Conservation (phyloP, 2,113 vertebrate genomes). For the Tenebrosternarchus preto region DNA sequence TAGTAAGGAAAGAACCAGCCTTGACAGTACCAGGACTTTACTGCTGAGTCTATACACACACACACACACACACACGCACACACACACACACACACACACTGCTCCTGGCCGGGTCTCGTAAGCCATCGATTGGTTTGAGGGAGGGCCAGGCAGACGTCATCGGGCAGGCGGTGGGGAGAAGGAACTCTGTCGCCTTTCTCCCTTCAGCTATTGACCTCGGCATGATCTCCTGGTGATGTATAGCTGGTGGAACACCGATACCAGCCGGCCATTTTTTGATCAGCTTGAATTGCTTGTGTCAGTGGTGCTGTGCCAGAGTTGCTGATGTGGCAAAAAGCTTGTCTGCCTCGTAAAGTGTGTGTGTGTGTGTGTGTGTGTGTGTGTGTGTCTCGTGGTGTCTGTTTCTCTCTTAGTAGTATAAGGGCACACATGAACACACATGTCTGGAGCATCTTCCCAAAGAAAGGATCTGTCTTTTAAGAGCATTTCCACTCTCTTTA, state of each 20-base stretch:
- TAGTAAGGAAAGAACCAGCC: no score
- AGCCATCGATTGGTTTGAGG: background rate
- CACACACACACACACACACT: conserved; percentile 19
- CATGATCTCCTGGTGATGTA: background rate
- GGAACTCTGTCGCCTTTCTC: background rate
- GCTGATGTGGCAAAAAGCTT: conserved; percentile 18
- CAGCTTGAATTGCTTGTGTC: background rate
- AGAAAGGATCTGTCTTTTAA: no score
- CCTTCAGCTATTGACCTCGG: conserved; percentile 12
- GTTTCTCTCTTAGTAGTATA: no score
- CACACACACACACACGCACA: conserved; percentile 28
- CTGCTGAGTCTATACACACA: background rate
- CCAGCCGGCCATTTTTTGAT: conserved; percentile 1
- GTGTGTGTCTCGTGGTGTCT: no score
- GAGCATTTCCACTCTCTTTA: no score
- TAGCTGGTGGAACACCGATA: background rate
- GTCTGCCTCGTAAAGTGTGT: conserved; percentile 2
- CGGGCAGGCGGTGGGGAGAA: background rate
- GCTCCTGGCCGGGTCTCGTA: no score
- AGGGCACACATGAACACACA: no score
- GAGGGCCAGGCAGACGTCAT: background rate
- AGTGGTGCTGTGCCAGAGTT: background rate
- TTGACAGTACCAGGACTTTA: background rate
- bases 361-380: background rate
- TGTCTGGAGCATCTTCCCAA: no score